Percentiles rank a stretch among this genome's conserved stretches.
Conservation (phyloP, 2,888 invertebrate species). For the Hydraecia micacea region DNA sequence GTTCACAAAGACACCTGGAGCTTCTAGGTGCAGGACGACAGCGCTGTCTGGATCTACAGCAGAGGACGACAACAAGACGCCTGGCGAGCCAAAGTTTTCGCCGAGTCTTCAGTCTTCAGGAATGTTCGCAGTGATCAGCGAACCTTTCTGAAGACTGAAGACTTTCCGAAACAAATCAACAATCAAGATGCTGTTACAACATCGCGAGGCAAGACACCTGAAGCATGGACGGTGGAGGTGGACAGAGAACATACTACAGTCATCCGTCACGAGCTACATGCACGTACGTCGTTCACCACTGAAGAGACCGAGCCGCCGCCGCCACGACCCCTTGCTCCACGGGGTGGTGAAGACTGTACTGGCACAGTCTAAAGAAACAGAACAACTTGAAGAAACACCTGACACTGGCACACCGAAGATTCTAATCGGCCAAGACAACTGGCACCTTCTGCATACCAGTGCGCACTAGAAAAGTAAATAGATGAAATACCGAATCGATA, state of each 20-base stretch:
- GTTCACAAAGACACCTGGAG: background rate
- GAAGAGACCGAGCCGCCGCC: background rate
- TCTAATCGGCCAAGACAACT: background rate
- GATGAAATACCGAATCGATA: background rate
- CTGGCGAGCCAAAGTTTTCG: background rate
- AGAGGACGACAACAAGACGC: background rate
- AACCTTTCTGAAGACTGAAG: background rate
- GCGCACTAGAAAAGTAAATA: background rate
- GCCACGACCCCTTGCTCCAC: background rate
- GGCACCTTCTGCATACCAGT: background rate
- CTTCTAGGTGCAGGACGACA: background rate
- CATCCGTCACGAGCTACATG: background rate
- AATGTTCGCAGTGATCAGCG: background rate
- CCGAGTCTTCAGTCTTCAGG: background rate
- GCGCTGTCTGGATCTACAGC: background rate
- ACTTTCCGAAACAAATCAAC: background rate
- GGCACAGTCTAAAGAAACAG: background rate
- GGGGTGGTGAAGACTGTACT: background rate
- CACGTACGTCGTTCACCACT: background rate
- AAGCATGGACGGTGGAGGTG: background rate
- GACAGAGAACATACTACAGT: background rate
- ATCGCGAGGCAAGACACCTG: background rate
- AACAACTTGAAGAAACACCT: background rate
- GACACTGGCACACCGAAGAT: background rate
- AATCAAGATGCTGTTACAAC: slow-evolving; percentile 1